These are phyloP conservation scores for Neomorphus geoffroyi DNA, from an alignment of 2,797 vertebrate species.

Conservation along the genomic window DNA sequence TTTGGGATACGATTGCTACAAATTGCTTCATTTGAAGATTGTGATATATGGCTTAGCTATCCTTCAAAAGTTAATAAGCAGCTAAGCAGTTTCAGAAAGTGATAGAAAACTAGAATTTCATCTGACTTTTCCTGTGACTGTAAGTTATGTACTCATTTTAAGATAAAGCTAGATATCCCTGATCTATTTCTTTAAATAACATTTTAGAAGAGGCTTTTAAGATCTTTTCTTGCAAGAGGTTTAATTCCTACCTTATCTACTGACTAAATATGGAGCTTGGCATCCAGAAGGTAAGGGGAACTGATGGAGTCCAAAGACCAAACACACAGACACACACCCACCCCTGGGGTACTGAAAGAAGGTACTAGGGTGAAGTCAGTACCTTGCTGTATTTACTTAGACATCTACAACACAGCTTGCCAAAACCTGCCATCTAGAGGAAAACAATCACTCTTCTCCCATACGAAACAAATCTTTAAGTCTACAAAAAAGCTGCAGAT, in stretches of 20 bases:
- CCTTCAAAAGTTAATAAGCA: background rate
- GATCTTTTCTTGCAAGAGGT: background rate
- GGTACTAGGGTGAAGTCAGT: background rate
- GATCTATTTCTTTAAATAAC: background rate
- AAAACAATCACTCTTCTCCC: background rate
- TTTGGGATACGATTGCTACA: background rate
- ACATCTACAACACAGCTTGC: background rate
- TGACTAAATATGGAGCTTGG: background rate
- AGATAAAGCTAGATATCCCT: background rate
- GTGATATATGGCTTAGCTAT: background rate
- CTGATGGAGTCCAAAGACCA: background rate
- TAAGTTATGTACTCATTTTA: background rate
- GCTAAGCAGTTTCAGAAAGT: background rate
- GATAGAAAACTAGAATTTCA: background rate
- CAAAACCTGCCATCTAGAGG: constrained; percentile 64
- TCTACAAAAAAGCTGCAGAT: background rate
- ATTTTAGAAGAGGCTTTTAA: background rate
- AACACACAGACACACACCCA: background rate
- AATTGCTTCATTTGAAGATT: background rate
- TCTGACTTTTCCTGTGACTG: background rate
- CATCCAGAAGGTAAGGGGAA: background rate
- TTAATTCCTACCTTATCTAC: background rate
- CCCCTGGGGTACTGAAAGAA: background rate
- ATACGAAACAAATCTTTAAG: background rate
- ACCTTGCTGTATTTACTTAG: background rate